These are phyloP conservation scores for Bugula neritina DNA, from an alignment of 2,888 invertebrate species.

Conservation along the genomic window DNA sequence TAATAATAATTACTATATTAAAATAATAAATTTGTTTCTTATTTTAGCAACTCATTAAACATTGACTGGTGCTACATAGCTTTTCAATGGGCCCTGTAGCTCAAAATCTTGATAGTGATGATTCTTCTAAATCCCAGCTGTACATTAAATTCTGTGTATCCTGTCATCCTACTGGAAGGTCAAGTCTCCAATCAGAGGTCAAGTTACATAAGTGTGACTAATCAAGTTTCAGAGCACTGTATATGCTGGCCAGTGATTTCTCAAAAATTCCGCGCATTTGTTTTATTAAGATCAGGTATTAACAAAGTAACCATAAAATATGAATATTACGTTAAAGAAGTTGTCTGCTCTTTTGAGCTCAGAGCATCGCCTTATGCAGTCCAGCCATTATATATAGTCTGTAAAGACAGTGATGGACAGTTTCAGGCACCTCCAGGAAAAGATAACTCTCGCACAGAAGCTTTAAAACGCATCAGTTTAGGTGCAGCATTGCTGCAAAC, in stretches of 20 bases:
- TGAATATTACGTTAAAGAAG: conserved; percentile 33
- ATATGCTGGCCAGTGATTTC: conserved; percentile 61
- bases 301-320: conserved; percentile 57
- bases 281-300: conserved; percentile 62
- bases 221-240: background rate
- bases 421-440: conserved; percentile 66
- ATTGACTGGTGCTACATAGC: no score
- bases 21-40: no score
- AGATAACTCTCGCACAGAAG: conserved; percentile 66
- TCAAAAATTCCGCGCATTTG: conserved; percentile 66
- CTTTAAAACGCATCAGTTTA: conserved; percentile 68
- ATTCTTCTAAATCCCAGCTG: no score
- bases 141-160: no score
- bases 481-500: conserved; percentile 74
- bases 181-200: background rate
- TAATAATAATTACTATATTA: no score
- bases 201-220: background rate
- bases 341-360: conserved; percentile 31
- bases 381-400: conserved; percentile 73
- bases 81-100: no score
- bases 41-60: no score
- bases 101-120: no score
- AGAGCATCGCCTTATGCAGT: conserved; percentile 56
- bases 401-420: conserved; percentile 70
- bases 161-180: background rate